Evolutionary conservation across 2,113 vertebrate species (phyloP), one percentile per base, ranked within the genome.

Genomic region (Onychostruthus taczanowskii): DNA sequence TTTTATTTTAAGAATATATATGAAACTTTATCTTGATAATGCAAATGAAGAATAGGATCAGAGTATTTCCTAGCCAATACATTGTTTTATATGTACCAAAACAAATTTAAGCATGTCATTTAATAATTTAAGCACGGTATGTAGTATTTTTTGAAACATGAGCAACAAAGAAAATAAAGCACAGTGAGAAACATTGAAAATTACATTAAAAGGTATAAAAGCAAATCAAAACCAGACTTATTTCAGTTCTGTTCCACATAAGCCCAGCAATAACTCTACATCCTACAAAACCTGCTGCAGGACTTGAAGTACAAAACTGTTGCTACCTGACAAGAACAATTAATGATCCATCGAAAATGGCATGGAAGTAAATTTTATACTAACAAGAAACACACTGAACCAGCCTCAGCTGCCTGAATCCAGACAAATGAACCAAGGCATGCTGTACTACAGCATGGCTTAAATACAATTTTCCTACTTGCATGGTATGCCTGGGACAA

Each of bases 401-500:
- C 20, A 78, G 88, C 8, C 46, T 93, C 67, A 96, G 68, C 31
- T 80, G 90, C 74, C 86, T 83, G 76, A 89, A 79, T 77, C 69
- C 47, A 87, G 87, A 85, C 53, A 96, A 95, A 83, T 33, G 39
- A 93, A 89, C n/a, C 31, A 80, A 78, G 74, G 58, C 85, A 91
- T 67, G 64, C 66, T 52, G 56, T 61, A 82, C 59, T 76, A 61
- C 27, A 52, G 44, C 89, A 93, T 47, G 63, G 93, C 18, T 76
- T 46, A 91, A 96, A 62, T 78, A 80, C 66, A 91, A 86, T 95
- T 97, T 95, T 97, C 93, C 78, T 91, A 35, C 72, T 82, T 89
- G 84, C 83, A 78, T 77, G 82, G 83, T 68, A 95, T 84, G 87
- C 86, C 79, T 74, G 89, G 37, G 61, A 94, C 73, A 74, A 89